Percentiles rank a stretch among this genome's conserved stretches.
Evolutionary conservation across 2,888 invertebrate genomes (phyloP).

Genomic region (Furcula furcula): DNA sequence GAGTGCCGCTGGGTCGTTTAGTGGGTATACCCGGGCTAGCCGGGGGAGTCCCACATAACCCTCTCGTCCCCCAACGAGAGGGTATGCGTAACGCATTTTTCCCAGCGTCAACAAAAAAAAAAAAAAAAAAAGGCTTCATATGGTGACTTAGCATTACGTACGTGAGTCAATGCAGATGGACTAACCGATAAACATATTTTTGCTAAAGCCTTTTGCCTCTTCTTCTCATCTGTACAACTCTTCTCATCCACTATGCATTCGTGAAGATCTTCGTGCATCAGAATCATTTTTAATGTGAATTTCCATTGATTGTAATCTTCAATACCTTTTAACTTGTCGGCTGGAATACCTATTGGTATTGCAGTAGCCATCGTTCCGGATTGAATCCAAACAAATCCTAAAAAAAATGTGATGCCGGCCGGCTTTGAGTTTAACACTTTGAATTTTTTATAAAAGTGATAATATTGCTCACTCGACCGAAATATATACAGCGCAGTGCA

Average conservation of each 20-base stretch:
- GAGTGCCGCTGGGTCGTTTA: no score
- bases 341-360: background rate
- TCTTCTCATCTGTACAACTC: background rate
- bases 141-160: conserved; percentile 7
- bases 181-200: conserved; percentile 12
- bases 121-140: conserved; percentile 13
- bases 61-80: no score
- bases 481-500: background rate
- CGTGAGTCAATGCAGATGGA: conserved; percentile 4
- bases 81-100: no score
- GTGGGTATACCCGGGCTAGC: no score
- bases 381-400: no score
- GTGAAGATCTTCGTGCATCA: conserved; percentile 12
- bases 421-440: background rate
- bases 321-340: background rate
- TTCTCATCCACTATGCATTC: conserved; percentile 1
- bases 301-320: conserved; percentile 1
- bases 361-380: background rate
- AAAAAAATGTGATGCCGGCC: background rate
- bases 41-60: no score
- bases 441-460: background rate
- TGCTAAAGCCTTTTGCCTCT: conserved; percentile 10
- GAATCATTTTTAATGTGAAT: conserved; percentile 4
- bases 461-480: background rate
- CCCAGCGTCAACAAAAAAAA: no score